Conservation (phyloP, 2,888 invertebrate genomes). For the Drosophila macrospina region DNA sequence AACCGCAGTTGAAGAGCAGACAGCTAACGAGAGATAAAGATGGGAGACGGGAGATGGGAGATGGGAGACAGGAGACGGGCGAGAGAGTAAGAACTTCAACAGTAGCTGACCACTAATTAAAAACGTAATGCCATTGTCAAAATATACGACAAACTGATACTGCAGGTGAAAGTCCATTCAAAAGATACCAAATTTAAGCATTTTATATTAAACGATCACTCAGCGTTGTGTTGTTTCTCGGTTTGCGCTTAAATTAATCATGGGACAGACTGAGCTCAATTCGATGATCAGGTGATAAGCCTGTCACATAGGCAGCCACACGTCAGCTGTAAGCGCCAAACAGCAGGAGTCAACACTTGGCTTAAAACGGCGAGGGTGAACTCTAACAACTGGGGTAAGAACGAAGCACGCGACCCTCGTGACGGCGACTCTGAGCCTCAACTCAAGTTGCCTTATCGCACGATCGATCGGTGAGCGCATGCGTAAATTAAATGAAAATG, state of each 20-base stretch:
- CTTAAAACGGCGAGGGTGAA: conserved; percentile 34
- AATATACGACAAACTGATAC: conserved; percentile 34
- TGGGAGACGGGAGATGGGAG: background rate
- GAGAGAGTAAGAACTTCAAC: conserved; percentile 20
- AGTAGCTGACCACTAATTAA: conserved; percentile 73
- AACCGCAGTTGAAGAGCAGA: conserved; percentile 62
- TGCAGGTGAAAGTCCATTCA: conserved; percentile 50
- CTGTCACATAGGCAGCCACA: conserved; percentile 82
- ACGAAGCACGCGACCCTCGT: conserved; percentile 63
- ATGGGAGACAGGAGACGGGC: background rate
- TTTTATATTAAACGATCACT: conserved; percentile 82
- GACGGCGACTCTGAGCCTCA: conserved; percentile 3
- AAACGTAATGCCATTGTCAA: conserved; percentile 55
- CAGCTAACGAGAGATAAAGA: background rate
- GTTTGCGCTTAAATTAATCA: conserved; percentile 76
- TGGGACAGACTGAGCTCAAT: conserved; percentile 19
- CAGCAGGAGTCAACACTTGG: conserved; percentile 81
- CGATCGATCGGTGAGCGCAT: conserved; percentile 62
- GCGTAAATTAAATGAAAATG: conserved; percentile 83
- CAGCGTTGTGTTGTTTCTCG: conserved; percentile 74
- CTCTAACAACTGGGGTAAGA: conserved; percentile 30
- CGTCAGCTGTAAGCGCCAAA: conserved; percentile 84
- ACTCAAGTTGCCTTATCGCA: conserved; percentile 54
- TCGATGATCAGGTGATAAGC: conserved; percentile 81
- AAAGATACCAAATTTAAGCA: conserved; percentile 3